These are phyloP conservation scores for Polydesmus complanatus DNA, from an alignment of 2,888 invertebrate genomes.

Conservation along the genomic window DNA sequence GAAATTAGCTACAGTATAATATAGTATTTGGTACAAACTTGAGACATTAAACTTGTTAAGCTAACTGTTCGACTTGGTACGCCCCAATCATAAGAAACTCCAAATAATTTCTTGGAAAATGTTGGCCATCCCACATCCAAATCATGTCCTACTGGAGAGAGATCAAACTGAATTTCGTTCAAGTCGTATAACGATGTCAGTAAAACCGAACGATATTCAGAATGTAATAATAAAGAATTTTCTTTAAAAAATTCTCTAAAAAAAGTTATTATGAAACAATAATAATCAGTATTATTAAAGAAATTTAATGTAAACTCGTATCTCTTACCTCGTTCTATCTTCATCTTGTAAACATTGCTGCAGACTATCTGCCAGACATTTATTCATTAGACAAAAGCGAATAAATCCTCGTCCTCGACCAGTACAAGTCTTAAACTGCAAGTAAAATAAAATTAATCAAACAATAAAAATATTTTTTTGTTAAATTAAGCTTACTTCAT, in stretches of 20 bases:
- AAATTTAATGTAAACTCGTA: conserved; percentile 4
- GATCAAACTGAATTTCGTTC: conserved; percentile 34
- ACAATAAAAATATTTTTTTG: neutral
- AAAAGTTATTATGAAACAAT: conserved; percentile 1
- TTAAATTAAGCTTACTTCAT: conserved; percentile 27
- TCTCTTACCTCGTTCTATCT: conserved; percentile 21
- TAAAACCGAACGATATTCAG: conserved; percentile 25
- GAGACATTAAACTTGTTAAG: conserved; percentile 12
- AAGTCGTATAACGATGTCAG: conserved; percentile 33
- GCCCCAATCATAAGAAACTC: conserved; percentile 6
- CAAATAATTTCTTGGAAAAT: conserved; percentile 30
- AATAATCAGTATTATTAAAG: conserved; percentile 4
- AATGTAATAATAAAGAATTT: conserved; percentile 28
- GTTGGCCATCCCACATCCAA: conserved; percentile 35
- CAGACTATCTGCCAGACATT: conserved; percentile 33
- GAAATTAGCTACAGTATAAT: too few relatives aligned
- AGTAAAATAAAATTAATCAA: neutral
- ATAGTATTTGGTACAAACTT: too few relatives aligned
- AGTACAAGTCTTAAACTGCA: conserved; percentile 32
- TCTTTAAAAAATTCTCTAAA: conserved; percentile 32
- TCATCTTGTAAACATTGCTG: conserved; percentile 33
- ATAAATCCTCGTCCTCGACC: conserved; percentile 35
- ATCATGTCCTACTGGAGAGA: conserved; percentile 33
- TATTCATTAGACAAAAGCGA: conserved; percentile 33
- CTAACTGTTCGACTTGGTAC: conserved; percentile 14